Conservation (phyloP, 2,888 invertebrate genomes). For the Acrocyrtus sp. region DNA sequence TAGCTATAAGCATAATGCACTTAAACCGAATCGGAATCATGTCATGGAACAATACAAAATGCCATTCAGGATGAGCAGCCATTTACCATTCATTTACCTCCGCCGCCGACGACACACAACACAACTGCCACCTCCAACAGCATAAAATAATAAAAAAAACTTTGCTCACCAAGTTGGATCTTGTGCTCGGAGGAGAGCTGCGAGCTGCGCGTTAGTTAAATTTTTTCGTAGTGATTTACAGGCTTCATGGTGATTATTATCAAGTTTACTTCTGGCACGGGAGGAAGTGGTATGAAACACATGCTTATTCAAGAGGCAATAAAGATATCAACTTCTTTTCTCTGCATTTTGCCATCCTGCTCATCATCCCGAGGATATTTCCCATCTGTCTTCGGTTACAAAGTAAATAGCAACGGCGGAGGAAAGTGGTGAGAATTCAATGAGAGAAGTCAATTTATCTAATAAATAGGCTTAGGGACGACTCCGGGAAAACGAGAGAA, state of each 20-base stretch:
- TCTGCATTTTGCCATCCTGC: no score
- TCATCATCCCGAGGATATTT: constrained; percentile 34
- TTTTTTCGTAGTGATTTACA: constrained; percentile 40
- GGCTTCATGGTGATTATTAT: constrained; percentile 50
- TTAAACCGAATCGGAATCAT: constrained; percentile 39
- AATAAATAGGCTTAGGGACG: neutral
- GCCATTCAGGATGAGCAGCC: no score
- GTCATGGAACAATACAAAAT: constrained; percentile 41
- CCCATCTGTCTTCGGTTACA: constrained; percentile 34
- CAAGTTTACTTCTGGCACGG: constrained; percentile 45
- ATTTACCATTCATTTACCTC: no score
- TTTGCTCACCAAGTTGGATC: no score
- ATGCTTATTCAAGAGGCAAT: constrained; percentile 31
- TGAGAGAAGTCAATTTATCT: neutral
- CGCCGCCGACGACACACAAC: constrained; percentile 22
- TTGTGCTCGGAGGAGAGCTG: no score
- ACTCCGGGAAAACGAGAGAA: neutral
- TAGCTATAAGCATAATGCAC: no score
- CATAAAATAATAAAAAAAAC: no score
- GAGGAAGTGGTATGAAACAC: constrained; percentile 21
- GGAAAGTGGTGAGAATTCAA: neutral
- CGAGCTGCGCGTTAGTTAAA: constrained; percentile 12
- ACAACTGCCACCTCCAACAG: neutral
- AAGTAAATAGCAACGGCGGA: neutral
- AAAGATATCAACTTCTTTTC: constrained; percentile 41